Evolutionary conservation across 2,113 vertebrate species (phyloP), one percentile per base, ranked within the genome.

Genomic region (Oryzias celebensis): DNA sequence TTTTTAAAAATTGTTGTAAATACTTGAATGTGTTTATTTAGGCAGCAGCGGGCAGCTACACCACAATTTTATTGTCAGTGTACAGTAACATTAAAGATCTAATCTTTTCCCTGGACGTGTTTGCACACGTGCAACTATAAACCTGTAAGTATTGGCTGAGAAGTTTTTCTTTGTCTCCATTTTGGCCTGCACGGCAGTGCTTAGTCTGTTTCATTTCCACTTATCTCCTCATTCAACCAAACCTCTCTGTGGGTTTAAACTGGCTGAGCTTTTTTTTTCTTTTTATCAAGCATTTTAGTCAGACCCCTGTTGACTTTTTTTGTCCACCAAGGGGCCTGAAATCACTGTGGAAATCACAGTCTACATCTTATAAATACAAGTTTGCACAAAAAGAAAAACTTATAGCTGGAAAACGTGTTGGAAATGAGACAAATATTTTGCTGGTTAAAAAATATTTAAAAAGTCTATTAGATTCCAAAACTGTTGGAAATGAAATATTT

Each of bases 141-240:
- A 44, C 41, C 43, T 65, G 67, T 62, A 61, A 36, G 58, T 66
- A 48, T 20, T 81, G 65, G 57, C 72, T 66, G 54, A 80, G 68
- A 65, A 54, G 24, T 75, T 65, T 5, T 10, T 8, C 58, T 68
- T 71, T 59, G 78, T 71, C 68, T 79, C 51, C 47, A n/a, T 61
- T 79, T 67, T 68, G 73, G 50, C 67, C 36, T 17, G 22, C 42
- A 64, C 71, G 73, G 78, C 78, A 85, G 56, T 49, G 24, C 36
- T 63, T 44, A 36, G 53, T 83, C 83, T 65, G 75, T 74, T 78
- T 81, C 17, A 80, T 86, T 62, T 82, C 71, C 28, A 48, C 55
- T 80, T 59, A 75, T 86, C 62, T 73, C 60, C 70, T 70, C 69
- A 75, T 74, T 83, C 81, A 73, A 62, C 64, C 66, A 62, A 43